phyloP scores from a whole-genome alignment of 2,888 invertebrate species.

The Danaus chrysippus region DNA sequence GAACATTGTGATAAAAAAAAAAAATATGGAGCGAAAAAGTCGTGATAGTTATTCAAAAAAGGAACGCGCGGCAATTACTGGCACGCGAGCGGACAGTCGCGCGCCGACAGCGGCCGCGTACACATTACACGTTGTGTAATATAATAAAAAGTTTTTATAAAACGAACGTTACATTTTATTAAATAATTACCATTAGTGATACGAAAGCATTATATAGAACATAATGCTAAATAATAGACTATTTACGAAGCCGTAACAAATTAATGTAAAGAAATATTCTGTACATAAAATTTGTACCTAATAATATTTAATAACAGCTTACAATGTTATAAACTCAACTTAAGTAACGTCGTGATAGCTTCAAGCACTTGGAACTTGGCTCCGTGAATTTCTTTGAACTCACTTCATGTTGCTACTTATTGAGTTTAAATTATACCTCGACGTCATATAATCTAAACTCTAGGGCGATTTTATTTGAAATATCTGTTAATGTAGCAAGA shows the following conservation, averaged over 20 bases:
- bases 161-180: too few relatives aligned
- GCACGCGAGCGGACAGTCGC: constrained; percentile 76
- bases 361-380: constrained; percentile 22
- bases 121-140: constrained; percentile 42
- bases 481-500: too few relatives aligned
- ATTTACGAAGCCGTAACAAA: too few relatives aligned
- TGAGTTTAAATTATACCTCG: constrained; percentile 9
- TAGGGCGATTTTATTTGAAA: neutral
- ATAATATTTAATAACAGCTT: constrained; percentile 8
- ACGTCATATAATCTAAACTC: constrained; percentile 3
- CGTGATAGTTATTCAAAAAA: constrained; percentile 78
- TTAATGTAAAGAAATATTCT: neutral
- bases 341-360: constrained; percentile 28
- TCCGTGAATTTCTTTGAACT: constrained; percentile 7
- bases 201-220: too few relatives aligned
- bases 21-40: constrained; percentile 75
- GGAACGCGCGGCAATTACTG: constrained; percentile 74
- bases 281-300: neutral
- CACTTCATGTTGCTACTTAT: constrained; percentile 12
- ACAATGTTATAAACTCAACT: constrained; percentile 7
- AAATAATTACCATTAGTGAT: too few relatives aligned
- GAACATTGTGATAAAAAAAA: constrained; percentile 55
- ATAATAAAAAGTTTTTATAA: too few relatives aligned
- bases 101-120: constrained; percentile 56
- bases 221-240: too few relatives aligned